Conservation (phyloP, 2,113 vertebrate species). For the Carettochelys insculpta region DNA sequence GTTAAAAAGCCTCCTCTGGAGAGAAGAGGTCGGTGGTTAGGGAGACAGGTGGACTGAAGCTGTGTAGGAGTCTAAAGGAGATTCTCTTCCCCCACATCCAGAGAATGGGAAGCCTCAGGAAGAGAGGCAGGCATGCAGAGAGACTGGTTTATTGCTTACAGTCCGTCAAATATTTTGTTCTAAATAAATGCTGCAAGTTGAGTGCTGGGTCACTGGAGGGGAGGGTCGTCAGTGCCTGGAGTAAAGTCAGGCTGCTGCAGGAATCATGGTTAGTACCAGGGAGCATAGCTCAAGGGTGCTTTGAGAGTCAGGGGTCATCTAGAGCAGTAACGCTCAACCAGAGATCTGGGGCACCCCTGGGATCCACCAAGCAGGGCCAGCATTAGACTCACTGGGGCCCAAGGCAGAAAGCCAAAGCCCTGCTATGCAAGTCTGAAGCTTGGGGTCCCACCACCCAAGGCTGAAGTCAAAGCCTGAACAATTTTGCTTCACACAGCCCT, state of each 20-base stretch:
- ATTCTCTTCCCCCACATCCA: neutral
- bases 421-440: no score
- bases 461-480: accelerated
- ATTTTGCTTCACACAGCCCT: no score
- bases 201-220: accelerated
- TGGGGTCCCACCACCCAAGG: neutral
- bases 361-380: no score
- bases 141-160: accelerated
- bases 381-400: no score
- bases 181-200: accelerated
- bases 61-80: neutral
- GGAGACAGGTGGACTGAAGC: neutral
- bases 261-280: accelerated
- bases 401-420: no score
- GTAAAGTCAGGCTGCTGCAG: accelerated
- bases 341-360: no score
- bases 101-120: neutral
- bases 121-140: accelerated
- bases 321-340: no score
- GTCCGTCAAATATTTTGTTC: neutral
- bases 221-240: neutral
- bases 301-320: accelerated
- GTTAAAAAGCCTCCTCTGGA: neutral
- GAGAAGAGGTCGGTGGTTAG: neutral
- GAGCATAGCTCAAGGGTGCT: neutral